Percentiles rank a stretch among this genome's conserved stretches.
These are phyloP conservation scores for Linhomoeus sp. DNA, from an alignment of 2,888 invertebrate genomes.

Conservation along the genomic window DNA sequence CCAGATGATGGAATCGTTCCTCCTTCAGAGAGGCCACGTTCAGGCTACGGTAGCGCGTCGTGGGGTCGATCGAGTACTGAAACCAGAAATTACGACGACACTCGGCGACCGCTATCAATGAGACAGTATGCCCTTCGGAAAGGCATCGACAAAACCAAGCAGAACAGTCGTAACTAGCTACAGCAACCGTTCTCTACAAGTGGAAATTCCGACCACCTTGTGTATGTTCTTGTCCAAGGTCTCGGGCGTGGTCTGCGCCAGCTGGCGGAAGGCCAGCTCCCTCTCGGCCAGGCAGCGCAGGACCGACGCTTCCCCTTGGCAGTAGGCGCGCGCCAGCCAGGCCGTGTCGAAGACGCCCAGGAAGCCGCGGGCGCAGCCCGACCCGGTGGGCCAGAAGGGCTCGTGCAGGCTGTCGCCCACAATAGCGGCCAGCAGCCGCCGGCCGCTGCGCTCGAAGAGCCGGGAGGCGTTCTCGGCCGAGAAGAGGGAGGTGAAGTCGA, in stretches of 20 bases:
- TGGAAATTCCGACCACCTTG: conserved; percentile 1
- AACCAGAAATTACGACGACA: no score
- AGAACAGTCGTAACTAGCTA: no score
- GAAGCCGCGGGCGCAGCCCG: conserved; percentile 91
- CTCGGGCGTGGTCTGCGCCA: conserved; percentile 62
- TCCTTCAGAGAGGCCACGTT: conserved; percentile 6
- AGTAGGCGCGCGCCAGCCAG: conserved; percentile 77
- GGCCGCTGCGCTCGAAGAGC: conserved; percentile 52
- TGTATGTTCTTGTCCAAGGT: conserved; percentile 48
- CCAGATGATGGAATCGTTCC: conserved; percentile 4
- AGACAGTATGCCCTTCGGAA: neutral
- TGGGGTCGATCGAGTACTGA: conserved; percentile 31
- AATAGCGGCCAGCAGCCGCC: conserved; percentile 60
- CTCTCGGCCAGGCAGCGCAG: conserved; percentile 61
- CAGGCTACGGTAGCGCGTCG: conserved; percentile 44
- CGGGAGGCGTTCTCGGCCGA: conserved; percentile 83
- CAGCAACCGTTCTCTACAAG: no score
- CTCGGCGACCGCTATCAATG: no score
- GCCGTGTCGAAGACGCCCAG: conserved; percentile 83
- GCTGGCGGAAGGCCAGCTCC: conserved; percentile 68
- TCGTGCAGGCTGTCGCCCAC: conserved; percentile 91
- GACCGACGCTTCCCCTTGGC: conserved; percentile 36
- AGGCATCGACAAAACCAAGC: neutral
- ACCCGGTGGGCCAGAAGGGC: conserved; percentile 93
- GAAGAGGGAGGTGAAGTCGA: conserved; percentile 97